Base-by-base conservation (phyloP, 2,113 vertebrate genomes). In the Capricornis sumatraensis region DNA sequence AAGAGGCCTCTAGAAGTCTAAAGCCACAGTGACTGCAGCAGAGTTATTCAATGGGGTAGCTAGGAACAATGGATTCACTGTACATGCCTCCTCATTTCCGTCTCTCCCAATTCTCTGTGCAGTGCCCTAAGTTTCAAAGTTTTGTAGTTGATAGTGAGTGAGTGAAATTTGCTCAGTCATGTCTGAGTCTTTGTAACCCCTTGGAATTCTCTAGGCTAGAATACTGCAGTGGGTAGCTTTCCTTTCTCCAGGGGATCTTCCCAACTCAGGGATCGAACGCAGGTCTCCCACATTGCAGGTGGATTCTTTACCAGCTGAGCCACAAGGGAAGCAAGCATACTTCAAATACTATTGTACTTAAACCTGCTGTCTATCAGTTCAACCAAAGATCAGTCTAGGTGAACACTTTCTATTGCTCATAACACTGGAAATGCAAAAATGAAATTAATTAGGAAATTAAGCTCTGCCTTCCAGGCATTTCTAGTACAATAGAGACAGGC, bases 221-320 rank as follows among this genome's bases (percentile, higher is more conserved):
- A 74, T 40, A 40, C n/a, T 40, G 21, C 10, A 74, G 36, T 25
- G 21, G 36, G 67, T 40, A 40, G 67, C 67, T 74, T 40, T 74
- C 19, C 36, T 74, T 71, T 40, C n/a, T 23, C 67, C n/a, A 71
- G 19, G 19, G n/a, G 2, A 71, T 71, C n/a, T 71, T 71, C 19
- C n/a, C n/a, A 40, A 40, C 21, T 74, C 5, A 74, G 19, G 67
- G 11, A 74, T 23, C 1, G 0, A 74, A 74, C 0, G 19, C 67
- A 12, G 36, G 19, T 40, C n/a, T 74, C n/a, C 67, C 19, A 74
- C 67, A 1, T 12, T 40, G 36, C 36, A 23, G n/a, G n/a, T 1
- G 21, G 19, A 40, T 74, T 74, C 36, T 40, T 74, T 6, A 6
- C n/a, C 67, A 40, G 67, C n/a, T 74, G n/a, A 74, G 67, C 67